These are phyloP conservation scores for Acarapis woodi DNA, from an alignment of 1,140 invertebrate species.

Conservation along the genomic window DNA sequence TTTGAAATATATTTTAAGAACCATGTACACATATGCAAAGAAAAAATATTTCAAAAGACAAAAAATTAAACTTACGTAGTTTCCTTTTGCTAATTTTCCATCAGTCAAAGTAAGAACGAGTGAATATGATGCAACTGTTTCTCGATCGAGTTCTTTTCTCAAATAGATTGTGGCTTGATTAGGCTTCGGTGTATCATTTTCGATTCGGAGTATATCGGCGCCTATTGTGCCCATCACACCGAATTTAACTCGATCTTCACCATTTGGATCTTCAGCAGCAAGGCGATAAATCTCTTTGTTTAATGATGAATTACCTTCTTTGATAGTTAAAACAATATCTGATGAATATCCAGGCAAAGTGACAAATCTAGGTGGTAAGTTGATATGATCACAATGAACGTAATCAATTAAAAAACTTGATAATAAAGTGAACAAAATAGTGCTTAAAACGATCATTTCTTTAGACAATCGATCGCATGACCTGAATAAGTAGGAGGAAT, in stretches of 20 bases:
- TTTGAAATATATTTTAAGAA: neutral
- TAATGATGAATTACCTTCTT: slow-evolving; percentile 20
- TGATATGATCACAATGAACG: no score
- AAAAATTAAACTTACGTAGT: slow-evolving; percentile 41
- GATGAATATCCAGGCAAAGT: no score
- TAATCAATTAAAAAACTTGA: no score
- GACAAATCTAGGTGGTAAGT: no score
- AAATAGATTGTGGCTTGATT: slow-evolving; percentile 60
- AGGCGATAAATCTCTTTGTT: slow-evolving; percentile 53
- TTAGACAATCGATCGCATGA: no score
- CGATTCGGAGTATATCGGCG: slow-evolving; percentile 49
- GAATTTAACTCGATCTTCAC: slow-evolving; percentile 48
- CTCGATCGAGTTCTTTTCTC: slow-evolving; percentile 59
- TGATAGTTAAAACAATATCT: slow-evolving; percentile 14
- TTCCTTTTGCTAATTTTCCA: slow-evolving; percentile 49
- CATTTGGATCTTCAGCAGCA: slow-evolving; percentile 48
- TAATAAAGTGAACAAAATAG: no score
- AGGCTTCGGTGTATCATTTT: slow-evolving; percentile 29
- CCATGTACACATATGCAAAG: neutral
- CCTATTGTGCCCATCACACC: slow-evolving; percentile 41
- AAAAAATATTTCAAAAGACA: no score
- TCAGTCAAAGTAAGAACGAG: slow-evolving; percentile 63
- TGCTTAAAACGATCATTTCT: no score
- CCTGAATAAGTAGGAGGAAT: no score
- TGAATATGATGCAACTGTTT: slow-evolving; percentile 54